These are phyloP conservation scores for Drosophila ezoana DNA, from an alignment of 2,888 invertebrate genomes.

Conservation along the genomic window DNA sequence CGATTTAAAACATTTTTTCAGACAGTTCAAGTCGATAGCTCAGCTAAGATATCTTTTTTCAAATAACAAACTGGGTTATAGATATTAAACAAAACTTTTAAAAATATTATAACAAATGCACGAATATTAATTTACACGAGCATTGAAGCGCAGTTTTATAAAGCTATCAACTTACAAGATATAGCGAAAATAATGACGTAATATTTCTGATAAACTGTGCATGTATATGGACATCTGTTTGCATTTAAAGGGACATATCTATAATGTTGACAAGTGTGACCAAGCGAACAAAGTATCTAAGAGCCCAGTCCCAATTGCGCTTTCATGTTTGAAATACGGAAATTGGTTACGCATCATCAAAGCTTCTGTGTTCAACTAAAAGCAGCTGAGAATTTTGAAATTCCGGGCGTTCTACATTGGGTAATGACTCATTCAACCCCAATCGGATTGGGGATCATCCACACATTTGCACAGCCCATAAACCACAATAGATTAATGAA, in stretches of 20 bases:
- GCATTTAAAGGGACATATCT: neutral
- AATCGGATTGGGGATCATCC: conserved; percentile 51
- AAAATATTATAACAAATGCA: too few relatives aligned
- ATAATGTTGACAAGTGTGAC: neutral
- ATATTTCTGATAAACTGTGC: neutral
- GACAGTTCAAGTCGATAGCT: too few relatives aligned
- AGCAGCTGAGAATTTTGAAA: conserved; percentile 49
- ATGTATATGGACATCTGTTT: conserved; percentile 6
- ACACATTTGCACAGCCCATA: conserved; percentile 38
- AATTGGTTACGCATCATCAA: conserved; percentile 25
- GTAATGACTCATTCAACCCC: conserved; percentile 54
- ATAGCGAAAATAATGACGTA: conserved; percentile 5
- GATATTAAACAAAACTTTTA: too few relatives aligned
- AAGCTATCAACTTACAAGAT: neutral
- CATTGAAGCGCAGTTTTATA: neutral
- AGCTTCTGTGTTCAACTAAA: conserved; percentile 6
- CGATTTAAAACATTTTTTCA: too few relatives aligned
- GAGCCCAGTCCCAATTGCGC: neutral
- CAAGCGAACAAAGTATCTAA: neutral
- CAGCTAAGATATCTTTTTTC: too few relatives aligned
- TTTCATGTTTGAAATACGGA: conserved; percentile 14
- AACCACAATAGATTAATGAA: conserved; percentile 57
- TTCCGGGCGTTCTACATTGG: conserved; percentile 13
- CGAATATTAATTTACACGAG: too few relatives aligned
- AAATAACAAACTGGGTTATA: too few relatives aligned